Conservation (phyloP, 2,113 vertebrate species). For the Notarius lentiginosus region DNA sequence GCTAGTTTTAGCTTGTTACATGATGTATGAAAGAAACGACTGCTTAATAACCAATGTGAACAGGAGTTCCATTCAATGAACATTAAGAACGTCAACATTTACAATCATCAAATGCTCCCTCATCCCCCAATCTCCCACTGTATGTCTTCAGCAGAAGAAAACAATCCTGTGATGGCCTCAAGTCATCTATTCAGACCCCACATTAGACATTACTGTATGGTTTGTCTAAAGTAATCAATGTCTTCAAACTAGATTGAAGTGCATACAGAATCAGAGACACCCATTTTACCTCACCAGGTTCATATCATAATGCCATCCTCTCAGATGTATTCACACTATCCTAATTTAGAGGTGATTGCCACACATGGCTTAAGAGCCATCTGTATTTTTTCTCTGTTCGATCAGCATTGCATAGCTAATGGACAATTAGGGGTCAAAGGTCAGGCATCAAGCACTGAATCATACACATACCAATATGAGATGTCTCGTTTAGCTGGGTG, state of each 20-base stretch:
- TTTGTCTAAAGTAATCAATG: constrained; percentile 1
- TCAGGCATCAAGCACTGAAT: constrained; percentile 4
- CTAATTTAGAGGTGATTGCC: constrained; percentile 52
- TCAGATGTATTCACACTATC: constrained; percentile 53
- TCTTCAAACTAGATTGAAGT: background rate
- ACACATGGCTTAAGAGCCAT: constrained; percentile 29
- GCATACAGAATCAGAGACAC: background rate
- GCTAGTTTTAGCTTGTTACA: background rate
- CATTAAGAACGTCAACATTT: background rate
- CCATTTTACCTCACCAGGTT: background rate
- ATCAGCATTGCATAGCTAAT: constrained; percentile 42
- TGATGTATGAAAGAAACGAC: background rate
- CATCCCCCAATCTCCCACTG: background rate
- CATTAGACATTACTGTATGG: background rate
- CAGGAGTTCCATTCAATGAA: background rate
- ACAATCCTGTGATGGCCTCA: background rate
- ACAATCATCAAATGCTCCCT: background rate
- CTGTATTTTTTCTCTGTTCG: constrained; percentile 56
- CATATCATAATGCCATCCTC: background rate
- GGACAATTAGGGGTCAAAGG: constrained; percentile 36
- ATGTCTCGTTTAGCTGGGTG: background rate
- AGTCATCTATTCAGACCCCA: background rate
- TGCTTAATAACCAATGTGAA: background rate
- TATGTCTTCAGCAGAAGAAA: background rate
- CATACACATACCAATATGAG: background rate